Evolutionary conservation across 2,797 vertebrate species (phyloP), one percentile per base, ranked within the genome.

Genomic region (Sternarchorhynchus goeldii): DNA sequence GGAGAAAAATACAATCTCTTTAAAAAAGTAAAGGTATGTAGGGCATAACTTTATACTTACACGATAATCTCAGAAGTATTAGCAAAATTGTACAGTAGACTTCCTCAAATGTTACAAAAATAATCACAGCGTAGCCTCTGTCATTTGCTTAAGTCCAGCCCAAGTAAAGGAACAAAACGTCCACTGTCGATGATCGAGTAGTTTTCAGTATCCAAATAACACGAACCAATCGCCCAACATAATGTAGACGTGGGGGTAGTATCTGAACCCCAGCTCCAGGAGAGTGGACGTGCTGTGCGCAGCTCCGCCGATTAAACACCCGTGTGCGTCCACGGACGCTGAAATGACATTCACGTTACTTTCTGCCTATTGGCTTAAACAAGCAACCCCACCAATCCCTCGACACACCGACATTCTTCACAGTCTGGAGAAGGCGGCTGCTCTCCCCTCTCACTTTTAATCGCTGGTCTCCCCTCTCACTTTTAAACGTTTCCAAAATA

Each of bases 321-420:
- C 85, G 45, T 84, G 84, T 62, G 0, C 64, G 86, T 73, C 78
- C 84, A 83, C 50, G 70, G 85, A 76, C 84, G 71, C 81, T 74
- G 69, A 89, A 88, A 90, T 84, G 83, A 91, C 91, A 90, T 83
- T 83, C 87, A 70, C 81, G 53, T 59, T 85, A 83, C 91, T 74
- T 85, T 16, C 74, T 55, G 18, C 88, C 85, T 67, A 95, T 95
- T 94, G 94, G 94, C 82, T 91, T 25, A 86, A 58, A 82, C 81
- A 12, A 25, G 20, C 56, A 65, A 36, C 79, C 8, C 65, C 79
- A 76, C 87, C 88, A 87, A 83, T 75, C 90, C 88, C 82, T 83
- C 80, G 79, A 3, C 71, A 70, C 73, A 84, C 64, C 73, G 60
- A 58, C 21, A 69, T 82, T 77, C 82, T 74, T 62, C 45, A 12